Evolutionary conservation across 2,113 vertebrate genomes (phyloP).

Genomic region (Aleadryas rufinucha): DNA sequence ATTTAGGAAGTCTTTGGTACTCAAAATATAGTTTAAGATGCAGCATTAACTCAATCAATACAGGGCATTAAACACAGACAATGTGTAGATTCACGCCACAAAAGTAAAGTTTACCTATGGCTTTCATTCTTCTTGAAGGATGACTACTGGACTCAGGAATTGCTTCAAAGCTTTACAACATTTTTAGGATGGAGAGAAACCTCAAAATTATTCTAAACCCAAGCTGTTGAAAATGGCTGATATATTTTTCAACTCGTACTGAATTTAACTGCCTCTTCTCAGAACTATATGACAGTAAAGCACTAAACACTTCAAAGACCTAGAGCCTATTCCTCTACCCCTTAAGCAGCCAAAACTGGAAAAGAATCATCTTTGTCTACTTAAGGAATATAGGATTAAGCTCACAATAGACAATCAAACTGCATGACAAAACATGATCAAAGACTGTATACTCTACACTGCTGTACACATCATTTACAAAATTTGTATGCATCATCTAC

Average conservation of each 20-base stretch:
- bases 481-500: constrained; percentile 10
- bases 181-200: not conserved
- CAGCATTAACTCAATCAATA: constrained; percentile 52
- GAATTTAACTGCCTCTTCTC: not conserved
- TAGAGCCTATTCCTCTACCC: not conserved
- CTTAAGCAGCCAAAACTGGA: not conserved
- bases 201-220: not conserved
- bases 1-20: constrained; percentile 63
- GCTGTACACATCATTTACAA: constrained; percentile 49
- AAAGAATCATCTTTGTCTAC: not conserved
- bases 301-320: not conserved
- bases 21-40: constrained; percentile 34
- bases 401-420: not conserved
- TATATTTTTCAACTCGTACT: not conserved
- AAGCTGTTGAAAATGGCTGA: not conserved
- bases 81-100: not conserved
- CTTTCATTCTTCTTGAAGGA: not conserved
- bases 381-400: not conserved
- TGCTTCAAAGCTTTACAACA: not conserved
- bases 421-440: not conserved
- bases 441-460: not conserved
- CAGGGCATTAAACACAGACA: constrained; percentile 32
- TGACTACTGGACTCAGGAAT: not conserved
- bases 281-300: not conserved
- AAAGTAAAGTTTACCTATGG: not conserved